Conservation (phyloP, 2,113 vertebrate species). For the Amblyornis subalaris region DNA sequence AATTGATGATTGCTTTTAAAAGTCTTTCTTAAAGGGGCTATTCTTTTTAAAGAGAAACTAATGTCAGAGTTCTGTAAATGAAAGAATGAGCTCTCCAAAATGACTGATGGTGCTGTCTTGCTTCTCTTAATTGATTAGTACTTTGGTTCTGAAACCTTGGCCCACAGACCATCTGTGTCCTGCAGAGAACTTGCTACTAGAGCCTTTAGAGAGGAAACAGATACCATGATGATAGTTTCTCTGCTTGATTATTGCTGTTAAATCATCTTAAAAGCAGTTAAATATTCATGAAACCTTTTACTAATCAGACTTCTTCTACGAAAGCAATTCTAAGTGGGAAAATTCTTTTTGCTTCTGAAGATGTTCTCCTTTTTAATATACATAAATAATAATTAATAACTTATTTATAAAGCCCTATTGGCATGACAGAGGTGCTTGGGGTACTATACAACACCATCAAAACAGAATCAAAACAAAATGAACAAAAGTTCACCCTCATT, state of each 20-base stretch:
- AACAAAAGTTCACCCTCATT: conserved; percentile 47
- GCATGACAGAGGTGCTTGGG: neutral
- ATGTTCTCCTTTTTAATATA: conserved; percentile 1
- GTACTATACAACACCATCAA: conserved; percentile 14
- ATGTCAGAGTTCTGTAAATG: neutral
- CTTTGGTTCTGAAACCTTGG: conserved; percentile 15
- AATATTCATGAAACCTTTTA: conserved; percentile 53
- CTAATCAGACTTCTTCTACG: conserved; percentile 14
- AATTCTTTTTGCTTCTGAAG: conserved; percentile 37
- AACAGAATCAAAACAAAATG: conserved; percentile 34
- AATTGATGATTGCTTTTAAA: neutral
- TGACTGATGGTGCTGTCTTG: conserved; percentile 11
- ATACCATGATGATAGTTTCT: neutral
- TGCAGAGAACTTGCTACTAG: neutral
- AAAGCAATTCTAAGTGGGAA: conserved; percentile 22
- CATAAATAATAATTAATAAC: conserved; percentile 16
- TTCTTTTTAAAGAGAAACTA: neutral
- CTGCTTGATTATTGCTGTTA: conserved; percentile 20
- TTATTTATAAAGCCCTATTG: conserved; percentile 36
- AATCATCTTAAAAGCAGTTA: conserved; percentile 36
- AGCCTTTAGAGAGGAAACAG: neutral
- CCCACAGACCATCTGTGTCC: neutral
- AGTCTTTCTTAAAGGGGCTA: neutral
- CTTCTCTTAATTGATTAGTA: neutral
- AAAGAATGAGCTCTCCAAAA: conserved; percentile 25